Base-by-base conservation (phyloP, 1,140 invertebrate genomes). In the Cherax destructor region DNA sequence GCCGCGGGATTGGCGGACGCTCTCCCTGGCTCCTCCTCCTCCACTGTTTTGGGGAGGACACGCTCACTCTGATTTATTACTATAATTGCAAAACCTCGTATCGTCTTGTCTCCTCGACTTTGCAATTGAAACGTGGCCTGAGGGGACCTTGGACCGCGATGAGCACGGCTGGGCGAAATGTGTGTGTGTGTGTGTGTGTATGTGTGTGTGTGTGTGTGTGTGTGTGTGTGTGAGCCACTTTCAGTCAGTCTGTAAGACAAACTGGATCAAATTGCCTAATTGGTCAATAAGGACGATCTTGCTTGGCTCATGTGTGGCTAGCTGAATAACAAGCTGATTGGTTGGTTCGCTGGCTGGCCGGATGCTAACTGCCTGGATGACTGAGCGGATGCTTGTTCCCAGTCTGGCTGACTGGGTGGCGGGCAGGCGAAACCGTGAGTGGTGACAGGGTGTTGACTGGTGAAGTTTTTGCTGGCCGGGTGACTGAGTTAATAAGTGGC, bases 71-170 rank as follows among this genome's bases (percentile, higher is more conserved):
- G 88, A 91, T 91, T 91, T 91, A 85, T 84, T 86, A 85, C 76
- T 91, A 91, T 91, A 91, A 91, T 91, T 91, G 88, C 88, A 85
- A 91, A 91, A 91, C 88, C 83, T 79, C 76, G 81, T 91, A 91
- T 59, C 88, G 81, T 85, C 80, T 91, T 83, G 87, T 81, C 87
- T 89, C 87, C 79, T 83, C 65, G 50, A 86, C 79, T 83, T 89
- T 76, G 87, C 87, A 83, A 89, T 83, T 83, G 87, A 89, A 89
- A 81, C 87, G 79, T 78, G n/a, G 76, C 76, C 41, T 21, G 76
- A 78, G 74, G 81, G 59, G 59, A 59, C 81, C 59, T 69, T 83
- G 81, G 24, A n/a, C 81, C n/a, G 2, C 4, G 18, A 30, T 6
- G 4, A 6, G 69, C 69, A n/a, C 3, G 21, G 69, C 69, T 72